Conservation (phyloP, 2,113 vertebrate species). For the Protobothrops flavoviridis region DNA sequence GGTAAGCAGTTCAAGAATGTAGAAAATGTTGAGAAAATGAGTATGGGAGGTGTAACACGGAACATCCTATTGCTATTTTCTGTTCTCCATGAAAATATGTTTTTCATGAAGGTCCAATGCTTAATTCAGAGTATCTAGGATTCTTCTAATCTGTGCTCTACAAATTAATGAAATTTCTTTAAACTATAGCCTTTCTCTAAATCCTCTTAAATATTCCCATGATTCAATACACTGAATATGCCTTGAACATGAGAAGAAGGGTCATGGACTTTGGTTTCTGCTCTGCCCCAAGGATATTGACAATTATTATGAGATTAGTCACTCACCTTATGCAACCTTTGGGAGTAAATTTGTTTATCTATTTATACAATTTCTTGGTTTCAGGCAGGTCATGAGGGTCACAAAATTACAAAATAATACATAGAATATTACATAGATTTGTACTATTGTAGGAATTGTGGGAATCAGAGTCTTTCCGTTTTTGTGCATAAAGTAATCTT, state of each 20-base stretch:
- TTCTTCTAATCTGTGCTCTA: constrained; percentile 3
- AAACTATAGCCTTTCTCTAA: constrained; percentile 47
- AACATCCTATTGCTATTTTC: neutral
- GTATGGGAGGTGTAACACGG: neutral
- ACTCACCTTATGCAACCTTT: constrained; percentile 64
- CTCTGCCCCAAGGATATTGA: constrained; percentile 63
- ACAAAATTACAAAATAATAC: constrained; percentile 23
- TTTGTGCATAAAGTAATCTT: neutral
- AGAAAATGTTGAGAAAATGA: neutral
- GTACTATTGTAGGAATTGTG: neutral
- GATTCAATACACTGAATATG: constrained; percentile 59
- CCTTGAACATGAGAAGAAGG: constrained; percentile 58
- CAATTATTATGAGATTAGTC: constrained; percentile 65
- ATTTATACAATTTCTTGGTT: constrained; percentile 53
- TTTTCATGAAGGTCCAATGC: constrained; percentile 43
- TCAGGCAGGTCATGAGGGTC: constrained; percentile 41
- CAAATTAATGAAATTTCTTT: constrained; percentile 39
- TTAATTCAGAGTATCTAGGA: neutral
- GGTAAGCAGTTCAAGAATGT: neutral
- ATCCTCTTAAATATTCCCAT: constrained; percentile 58
- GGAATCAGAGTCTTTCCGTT: neutral
- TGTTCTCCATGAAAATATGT: constrained; percentile 16
- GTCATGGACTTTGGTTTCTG: constrained; percentile 62
- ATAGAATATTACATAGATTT: neutral
- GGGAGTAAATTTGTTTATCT: constrained; percentile 51